Evolutionary conservation across 2,113 vertebrate genomes (phyloP).

Genomic region (Sphyrna mokarran): DNA sequence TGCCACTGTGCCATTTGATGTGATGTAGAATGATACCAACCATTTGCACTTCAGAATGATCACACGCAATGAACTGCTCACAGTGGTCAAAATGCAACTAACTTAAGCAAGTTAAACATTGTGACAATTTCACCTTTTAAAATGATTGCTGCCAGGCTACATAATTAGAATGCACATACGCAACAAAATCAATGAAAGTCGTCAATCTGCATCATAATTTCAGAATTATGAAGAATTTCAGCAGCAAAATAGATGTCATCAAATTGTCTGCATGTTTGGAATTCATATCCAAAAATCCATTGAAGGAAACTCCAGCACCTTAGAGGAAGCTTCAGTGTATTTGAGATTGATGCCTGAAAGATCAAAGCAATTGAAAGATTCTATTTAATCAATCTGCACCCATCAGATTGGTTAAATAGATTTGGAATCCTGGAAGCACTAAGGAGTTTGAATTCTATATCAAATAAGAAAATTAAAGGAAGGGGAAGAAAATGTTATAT

Average conservation of each 20-base stretch:
- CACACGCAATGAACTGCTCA: not conserved
- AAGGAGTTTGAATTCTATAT: no score
- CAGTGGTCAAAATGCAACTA: not conserved
- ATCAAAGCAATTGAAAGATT: no score
- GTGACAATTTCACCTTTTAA: not conserved
- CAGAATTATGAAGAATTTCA: not conserved
- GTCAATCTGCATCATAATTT: not conserved
- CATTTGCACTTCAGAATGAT: not conserved
- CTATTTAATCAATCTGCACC: no score
- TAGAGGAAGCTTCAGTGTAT: not conserved
- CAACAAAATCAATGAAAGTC: not conserved
- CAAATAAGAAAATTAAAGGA: no score
- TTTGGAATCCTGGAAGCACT: no score
- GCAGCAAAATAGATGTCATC: not conserved
- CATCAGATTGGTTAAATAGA: no score
- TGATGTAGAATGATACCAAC: not conserved
- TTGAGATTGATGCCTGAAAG: not conserved
- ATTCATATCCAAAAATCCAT: not conserved
- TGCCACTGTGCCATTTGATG: no score
- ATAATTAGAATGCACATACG: not conserved
- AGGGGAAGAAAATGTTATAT: no score
- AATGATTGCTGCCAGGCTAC: not conserved
- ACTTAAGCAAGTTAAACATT: not conserved
- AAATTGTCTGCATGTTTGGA: not conserved
- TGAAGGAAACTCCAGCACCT: not conserved